Base-by-base conservation (phyloP, 2,888 invertebrate species). In the Chesias legatella region DNA sequence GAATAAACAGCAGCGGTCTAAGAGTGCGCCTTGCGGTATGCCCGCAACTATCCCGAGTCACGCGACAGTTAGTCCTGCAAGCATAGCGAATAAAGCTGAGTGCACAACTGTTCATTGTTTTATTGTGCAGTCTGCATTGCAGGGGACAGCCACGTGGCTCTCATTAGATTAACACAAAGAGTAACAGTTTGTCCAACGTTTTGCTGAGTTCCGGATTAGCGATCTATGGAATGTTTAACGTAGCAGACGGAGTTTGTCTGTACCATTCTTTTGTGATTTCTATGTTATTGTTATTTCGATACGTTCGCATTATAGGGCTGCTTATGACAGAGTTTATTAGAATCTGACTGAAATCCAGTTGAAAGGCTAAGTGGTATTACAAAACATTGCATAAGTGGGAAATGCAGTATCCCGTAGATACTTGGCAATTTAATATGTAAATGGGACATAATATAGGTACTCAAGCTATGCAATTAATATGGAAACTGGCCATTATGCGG, bases 81-180 rank as follows among this genome's bases (percentile, higher is more conserved):
- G 78, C 81, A 84, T 86, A 81, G 80, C 79, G 81, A 81, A 84
- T 86, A 81, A 81, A 79, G 81, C 72, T 71, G 76, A 79, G 75
- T 77, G 78, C 78, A 78, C 74, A 75, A 79, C 74, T 79, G 76
- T 71, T 64, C 70, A 84, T 86, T 86, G 85, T 86, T 84, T 85
- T 85, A 84, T 85, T 85, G 84, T 85, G 79, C 78, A 77, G 79
- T 67, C 86, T 88, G 86, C 86, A 86, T 75, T 86, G 88, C 88
- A 79, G 86, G 84, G 79, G 83, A 79, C 72, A 67, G 84, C 80
- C 85, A 88, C 86, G 88, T 88, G 88, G 82, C 85, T 66, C 82
- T 86, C 85, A 85, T 86, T 88, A 86, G 80, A 76, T 75, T 71
- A 72, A 70, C 66, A 84, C 82, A 86, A 85, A 85, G 86, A 79